These are phyloP conservation scores for Bombus huntii DNA, from an alignment of 1,140 invertebrate genomes.

Conservation along the genomic window DNA sequence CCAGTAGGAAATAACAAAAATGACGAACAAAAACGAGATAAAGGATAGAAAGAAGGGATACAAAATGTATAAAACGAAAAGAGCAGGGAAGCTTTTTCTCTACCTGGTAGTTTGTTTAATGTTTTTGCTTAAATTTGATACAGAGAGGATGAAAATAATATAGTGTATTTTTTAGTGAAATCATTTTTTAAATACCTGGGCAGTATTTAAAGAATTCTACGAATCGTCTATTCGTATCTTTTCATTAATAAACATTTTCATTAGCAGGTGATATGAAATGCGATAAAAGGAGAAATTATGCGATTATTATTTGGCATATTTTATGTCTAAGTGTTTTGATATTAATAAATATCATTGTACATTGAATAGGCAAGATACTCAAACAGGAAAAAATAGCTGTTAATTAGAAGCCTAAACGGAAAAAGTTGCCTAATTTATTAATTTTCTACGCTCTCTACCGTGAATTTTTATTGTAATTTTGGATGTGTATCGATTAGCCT, in stretches of 20 bases:
- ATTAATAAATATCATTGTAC: no score
- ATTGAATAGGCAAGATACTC: no score
- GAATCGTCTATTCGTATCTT: not conserved
- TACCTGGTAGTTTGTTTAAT: not conserved
- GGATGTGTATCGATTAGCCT: not conserved
- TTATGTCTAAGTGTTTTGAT: no score
- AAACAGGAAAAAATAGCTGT: no score
- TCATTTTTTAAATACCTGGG: not conserved
- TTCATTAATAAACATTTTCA: not conserved
- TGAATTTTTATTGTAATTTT: not conserved
- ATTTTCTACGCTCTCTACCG: no score
- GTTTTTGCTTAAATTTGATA: not conserved
- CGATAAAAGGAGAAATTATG: not conserved
- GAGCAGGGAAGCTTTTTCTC: not conserved
- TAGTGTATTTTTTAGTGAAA: not conserved
- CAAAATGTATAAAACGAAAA: not conserved
- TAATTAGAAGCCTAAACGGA: no score
- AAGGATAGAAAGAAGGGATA: no score
- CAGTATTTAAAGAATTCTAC: no score
- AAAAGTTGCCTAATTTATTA: no score
- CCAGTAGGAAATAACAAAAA: no score
- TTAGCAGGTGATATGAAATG: not conserved
- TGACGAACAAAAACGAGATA: no score
- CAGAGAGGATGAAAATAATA: not conserved
- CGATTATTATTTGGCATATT: not conserved